Evolutionary conservation across 2,888 invertebrate genomes (phyloP).

Genomic region (Polyommatus iphigenia): DNA sequence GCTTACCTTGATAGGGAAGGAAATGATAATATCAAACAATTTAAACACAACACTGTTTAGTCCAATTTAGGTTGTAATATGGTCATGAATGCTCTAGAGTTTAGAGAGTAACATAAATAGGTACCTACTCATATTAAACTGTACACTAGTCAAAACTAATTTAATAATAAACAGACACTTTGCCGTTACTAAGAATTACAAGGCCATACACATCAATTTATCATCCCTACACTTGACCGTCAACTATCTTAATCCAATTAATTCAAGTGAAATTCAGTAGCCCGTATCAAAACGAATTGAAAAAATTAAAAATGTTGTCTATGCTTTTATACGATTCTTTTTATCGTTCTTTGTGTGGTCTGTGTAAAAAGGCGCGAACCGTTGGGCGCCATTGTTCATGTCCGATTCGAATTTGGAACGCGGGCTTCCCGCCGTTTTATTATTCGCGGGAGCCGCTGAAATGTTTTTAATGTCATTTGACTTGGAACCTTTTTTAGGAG

Average conservation of each 20-base stretch:
- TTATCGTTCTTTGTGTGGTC: conserved; percentile 66
- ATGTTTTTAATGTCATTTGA: conserved; percentile 63
- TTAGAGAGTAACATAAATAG: too few relatives aligned
- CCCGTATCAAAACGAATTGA: conserved; percentile 17
- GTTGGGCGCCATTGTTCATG: conserved; percentile 69
- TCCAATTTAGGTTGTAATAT: background rate
- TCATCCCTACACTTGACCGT: background rate
- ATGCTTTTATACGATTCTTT: conserved; percentile 34
- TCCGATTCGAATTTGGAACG: conserved; percentile 70
- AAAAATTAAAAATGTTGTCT: conserved; percentile 26
- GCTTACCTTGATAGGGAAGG: background rate
- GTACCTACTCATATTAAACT: too few relatives aligned
- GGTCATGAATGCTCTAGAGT: too few relatives aligned
- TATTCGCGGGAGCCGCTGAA: conserved; percentile 73
- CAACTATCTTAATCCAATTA: conserved; percentile 21
- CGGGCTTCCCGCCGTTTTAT: conserved; percentile 67
- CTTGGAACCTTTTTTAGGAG: conserved; percentile 54
- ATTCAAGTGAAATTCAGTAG: conserved; percentile 26
- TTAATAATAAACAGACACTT: too few relatives aligned
- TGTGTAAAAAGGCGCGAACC: conserved; percentile 64
- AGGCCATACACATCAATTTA: too few relatives aligned
- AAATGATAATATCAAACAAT: conserved; percentile 1
- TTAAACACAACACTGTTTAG: background rate
- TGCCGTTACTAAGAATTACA: too few relatives aligned
- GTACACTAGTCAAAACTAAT: too few relatives aligned